These are phyloP conservation scores for Artemisiospiza belli DNA, from an alignment of 2,113 vertebrate genomes.

Conservation along the genomic window DNA sequence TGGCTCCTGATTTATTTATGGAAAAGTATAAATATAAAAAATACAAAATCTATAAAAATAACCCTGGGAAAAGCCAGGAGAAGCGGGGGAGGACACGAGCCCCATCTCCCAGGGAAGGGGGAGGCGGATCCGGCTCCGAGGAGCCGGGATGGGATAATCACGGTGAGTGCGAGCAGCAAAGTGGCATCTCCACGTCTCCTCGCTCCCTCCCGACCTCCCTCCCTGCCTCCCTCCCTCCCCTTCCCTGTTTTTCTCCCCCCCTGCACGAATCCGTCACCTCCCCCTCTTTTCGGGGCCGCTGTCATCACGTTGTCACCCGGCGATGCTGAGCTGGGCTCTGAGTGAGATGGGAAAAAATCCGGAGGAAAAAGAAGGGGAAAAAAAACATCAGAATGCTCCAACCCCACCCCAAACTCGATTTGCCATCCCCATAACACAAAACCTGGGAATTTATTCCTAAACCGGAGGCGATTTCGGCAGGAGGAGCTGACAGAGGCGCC, in stretches of 20 bases:
- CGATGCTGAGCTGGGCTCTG: background rate
- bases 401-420: background rate
- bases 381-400: background rate
- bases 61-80: background rate
- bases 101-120: background rate
- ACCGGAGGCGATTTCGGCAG: background rate
- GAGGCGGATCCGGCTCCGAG: background rate
- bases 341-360: background rate
- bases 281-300: background rate
- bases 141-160: background rate
- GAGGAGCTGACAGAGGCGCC: fast-evolving
- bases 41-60: background rate
- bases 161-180: background rate
- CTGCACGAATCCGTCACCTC: background rate
- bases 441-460: slow-evolving; percentile 6
- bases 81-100: background rate
- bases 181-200: background rate
- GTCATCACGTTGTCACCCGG: slow-evolving; percentile 61
- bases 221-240: background rate
- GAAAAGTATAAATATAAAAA: background rate
- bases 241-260: background rate
- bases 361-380: background rate
- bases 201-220: background rate
- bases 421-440: background rate
- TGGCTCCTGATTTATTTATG: background rate